phyloP scores from a whole-genome alignment of 2,113 vertebrate genomes.

The Ammodytes dubius region DNA sequence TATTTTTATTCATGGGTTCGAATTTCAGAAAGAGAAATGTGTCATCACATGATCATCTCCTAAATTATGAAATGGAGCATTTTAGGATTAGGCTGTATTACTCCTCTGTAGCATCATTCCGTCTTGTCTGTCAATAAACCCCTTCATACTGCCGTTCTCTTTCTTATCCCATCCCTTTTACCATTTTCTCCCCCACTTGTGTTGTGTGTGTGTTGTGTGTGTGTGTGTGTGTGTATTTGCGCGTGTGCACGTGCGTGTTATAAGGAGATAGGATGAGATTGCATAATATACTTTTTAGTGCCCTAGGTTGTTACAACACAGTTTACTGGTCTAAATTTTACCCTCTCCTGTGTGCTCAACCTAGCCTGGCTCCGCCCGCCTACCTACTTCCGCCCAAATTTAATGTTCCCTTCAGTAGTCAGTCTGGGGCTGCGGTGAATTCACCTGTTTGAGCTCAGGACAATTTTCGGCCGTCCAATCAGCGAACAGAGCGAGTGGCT shows the following conservation, averaged over 20 bases:
- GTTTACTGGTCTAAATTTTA: slow-evolving; percentile 40
- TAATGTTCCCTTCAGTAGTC: too few relatives aligned
- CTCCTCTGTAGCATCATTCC: slow-evolving; percentile 10
- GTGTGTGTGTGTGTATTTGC: neutral
- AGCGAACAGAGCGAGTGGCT: too few relatives aligned
- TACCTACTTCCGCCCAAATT: too few relatives aligned
- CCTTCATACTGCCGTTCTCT: neutral
- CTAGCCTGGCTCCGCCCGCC: slow-evolving; percentile 1
- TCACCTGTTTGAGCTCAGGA: too few relatives aligned
- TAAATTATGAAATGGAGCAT: slow-evolving; percentile 59
- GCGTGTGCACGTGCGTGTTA: neutral
- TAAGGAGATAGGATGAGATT: neutral
- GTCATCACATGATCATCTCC: slow-evolving; percentile 54
- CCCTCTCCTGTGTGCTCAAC: slow-evolving; percentile 25
- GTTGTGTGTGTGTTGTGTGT: neutral
- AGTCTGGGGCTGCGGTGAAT: too few relatives aligned
- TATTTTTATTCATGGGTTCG: slow-evolving; percentile 55
- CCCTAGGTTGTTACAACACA: neutral
- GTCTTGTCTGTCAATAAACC: slow-evolving; percentile 15
- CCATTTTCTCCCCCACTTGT: neutral
- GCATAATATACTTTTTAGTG: slow-evolving; percentile 30
- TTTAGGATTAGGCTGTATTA: slow-evolving; percentile 52
- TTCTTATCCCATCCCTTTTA: neutral
- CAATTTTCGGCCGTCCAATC: too few relatives aligned
- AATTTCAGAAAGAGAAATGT: slow-evolving; percentile 48